Percentiles rank a stretch among this genome's conserved stretches.
Conservation (phyloP, 2,113 vertebrate genomes). For the Chloropsis hardwickii region DNA sequence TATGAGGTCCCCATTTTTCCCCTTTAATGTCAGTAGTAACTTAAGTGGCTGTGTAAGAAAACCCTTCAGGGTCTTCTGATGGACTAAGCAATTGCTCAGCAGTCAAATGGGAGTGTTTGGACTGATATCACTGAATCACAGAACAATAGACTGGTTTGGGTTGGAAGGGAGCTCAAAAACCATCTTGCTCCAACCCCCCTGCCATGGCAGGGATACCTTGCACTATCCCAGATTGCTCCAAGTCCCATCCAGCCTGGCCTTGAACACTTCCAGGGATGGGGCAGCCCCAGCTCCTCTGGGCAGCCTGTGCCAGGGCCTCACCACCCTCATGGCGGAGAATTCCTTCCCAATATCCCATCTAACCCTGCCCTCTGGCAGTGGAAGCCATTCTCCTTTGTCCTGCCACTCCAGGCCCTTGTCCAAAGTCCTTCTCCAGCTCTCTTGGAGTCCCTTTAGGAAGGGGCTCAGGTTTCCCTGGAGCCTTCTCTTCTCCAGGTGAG, state of each 20-base stretch:
- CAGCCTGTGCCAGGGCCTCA: not conserved
- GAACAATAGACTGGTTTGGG: not conserved
- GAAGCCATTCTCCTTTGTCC: not conserved
- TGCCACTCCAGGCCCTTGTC: not conserved
- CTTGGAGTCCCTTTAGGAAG: not conserved
- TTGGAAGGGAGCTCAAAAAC: not conserved
- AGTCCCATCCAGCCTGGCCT: not conserved
- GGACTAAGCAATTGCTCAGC: not conserved
- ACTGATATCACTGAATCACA: not conserved
- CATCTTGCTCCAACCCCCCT: rapidly evolving
- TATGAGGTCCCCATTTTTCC: not conserved
- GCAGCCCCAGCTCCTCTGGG: not conserved
- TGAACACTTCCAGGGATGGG: not conserved
- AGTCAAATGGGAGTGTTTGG: not conserved
- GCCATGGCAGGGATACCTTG: not conserved
- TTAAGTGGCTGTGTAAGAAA: not conserved
- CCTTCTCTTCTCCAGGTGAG: not conserved
- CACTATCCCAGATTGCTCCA: rapidly evolving
- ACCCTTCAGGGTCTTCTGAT: not conserved
- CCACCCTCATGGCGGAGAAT: not conserved
- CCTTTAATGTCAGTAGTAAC: not conserved
- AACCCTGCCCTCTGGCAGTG: not conserved
- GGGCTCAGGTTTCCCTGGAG: not conserved
- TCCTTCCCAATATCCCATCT: not conserved
- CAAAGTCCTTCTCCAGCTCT: not conserved